A percentile compares a stretch with the other conserved stretches of the same genome.
Conservation (phyloP, 2,888 invertebrate species). For the Bombyx huttoni region DNA sequence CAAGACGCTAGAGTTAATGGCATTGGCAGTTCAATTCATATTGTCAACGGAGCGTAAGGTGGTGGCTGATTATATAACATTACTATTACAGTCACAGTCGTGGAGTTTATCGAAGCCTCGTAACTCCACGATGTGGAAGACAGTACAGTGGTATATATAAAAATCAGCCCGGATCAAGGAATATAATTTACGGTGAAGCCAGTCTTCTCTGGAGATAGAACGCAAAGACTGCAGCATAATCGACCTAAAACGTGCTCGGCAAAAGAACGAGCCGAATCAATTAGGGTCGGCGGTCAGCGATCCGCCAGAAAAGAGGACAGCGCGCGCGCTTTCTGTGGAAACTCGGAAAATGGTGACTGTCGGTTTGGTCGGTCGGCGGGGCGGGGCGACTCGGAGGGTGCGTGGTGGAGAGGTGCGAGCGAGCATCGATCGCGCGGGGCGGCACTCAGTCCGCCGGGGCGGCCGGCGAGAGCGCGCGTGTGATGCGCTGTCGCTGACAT, state of each 20-base stretch:
- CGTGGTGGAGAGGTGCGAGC: slow-evolving; percentile 46
- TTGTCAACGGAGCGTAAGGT: no score
- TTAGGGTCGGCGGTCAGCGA: slow-evolving; percentile 67
- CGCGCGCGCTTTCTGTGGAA: slow-evolving; percentile 72
- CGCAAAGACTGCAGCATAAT: slow-evolving; percentile 52
- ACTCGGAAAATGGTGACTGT: slow-evolving; percentile 60
- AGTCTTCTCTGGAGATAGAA: slow-evolving; percentile 8
- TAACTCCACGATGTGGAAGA: no score
- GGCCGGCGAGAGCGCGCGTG: slow-evolving; percentile 70
- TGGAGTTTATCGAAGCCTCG: no score
- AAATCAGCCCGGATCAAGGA: no score
- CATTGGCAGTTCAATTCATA: no score
- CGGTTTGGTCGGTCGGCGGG: slow-evolving; percentile 27
- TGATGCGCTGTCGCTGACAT: slow-evolving; percentile 69
- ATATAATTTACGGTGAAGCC: slow-evolving; percentile 5
- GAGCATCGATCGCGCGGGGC: slow-evolving; percentile 49
- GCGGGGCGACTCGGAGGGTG: slow-evolving; percentile 54
- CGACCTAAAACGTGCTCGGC: slow-evolving; percentile 68
- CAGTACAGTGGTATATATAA: no score
- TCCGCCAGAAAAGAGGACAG: slow-evolving; percentile 68
- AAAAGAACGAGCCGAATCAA: slow-evolving; percentile 65
- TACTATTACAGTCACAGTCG: no score
- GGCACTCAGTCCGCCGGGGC: slow-evolving; percentile 66
- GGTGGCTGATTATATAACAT: no score
- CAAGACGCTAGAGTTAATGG: no score